Conservation (phyloP, 2,113 vertebrate species). For the Grallaria varia region DNA sequence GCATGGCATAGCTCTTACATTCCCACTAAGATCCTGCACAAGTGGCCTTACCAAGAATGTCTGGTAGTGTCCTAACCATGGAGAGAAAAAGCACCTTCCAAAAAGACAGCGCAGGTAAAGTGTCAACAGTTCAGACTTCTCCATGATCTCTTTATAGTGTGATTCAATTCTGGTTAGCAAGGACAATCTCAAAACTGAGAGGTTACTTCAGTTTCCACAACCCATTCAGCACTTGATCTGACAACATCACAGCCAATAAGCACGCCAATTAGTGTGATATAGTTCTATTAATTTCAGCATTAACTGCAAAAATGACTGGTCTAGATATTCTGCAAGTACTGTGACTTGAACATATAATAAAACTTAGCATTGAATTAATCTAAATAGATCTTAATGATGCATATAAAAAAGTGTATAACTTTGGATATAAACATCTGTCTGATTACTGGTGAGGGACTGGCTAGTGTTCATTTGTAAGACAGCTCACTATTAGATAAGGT, state of each 20-base stretch:
- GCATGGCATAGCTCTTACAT: not conserved
- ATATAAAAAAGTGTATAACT: slow-evolving; percentile 39
- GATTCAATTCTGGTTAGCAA: not conserved
- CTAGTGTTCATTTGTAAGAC: not conserved
- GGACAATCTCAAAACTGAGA: not conserved
- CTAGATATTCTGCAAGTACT: not conserved
- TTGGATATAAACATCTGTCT: slow-evolving; percentile 56
- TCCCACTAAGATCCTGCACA: not conserved
- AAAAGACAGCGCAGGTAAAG: not conserved
- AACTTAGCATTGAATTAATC: not conserved
- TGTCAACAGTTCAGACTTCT: not conserved
- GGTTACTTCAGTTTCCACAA: not conserved
- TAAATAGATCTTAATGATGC: slow-evolving; percentile 53
- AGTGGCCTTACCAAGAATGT: not conserved
- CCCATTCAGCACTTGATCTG: not conserved
- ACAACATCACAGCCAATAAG: not conserved
- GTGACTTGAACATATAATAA: slow-evolving; percentile 8
- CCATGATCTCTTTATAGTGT: not conserved
- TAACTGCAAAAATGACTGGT: slow-evolving; percentile 2
- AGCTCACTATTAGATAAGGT: not conserved
- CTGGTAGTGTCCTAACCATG: not conserved
- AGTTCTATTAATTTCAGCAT: slow-evolving; percentile 25
- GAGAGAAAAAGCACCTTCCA: not conserved
- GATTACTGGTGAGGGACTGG: not conserved
- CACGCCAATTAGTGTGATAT: not conserved